Evolutionary conservation across 2,888 invertebrate species (phyloP), one percentile per base, ranked within the genome.

Genomic region (Andrena praecox): DNA sequence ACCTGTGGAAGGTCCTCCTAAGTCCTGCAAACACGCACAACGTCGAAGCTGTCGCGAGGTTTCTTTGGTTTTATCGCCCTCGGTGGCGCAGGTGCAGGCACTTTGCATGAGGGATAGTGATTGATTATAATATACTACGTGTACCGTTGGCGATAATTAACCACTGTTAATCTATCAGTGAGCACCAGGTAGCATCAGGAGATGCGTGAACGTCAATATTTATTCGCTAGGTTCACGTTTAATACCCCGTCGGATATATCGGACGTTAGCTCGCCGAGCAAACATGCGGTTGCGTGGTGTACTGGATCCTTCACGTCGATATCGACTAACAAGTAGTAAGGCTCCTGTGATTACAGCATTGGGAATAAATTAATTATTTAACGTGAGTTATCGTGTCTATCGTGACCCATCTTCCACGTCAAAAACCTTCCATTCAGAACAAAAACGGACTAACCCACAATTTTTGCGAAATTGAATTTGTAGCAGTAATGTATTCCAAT

Each of bases 171-270:
- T 80, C 80, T 42, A 6, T 59, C 35, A 50, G 35, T 73, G 69
- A 77, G 73, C 63, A 62, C 10, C 62, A 69, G 68, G 10, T 54
- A 52, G 54, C 70, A 29, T 60, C 62, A 8, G 31, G 6, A 64
- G 20, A 63, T 64, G 66, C 73, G 69, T 56, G 64, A 72, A 73
- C 69, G 77, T 83, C 77, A 82, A 76, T 77, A 73, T 80, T 83
- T 83, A 80, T 73, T 77, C 76, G 31, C 73, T 80, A 73, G 71
- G 59, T 67, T 72, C 72, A 56, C 68, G 54, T 73, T 80, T 69
- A 77, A 77, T 77, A 77, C 69, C 48, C 70, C 60, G 33, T 27
- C 52, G 48, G 76, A 63, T 59, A 76, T 48, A 62, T 50, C 35
- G 35, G 24, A 67, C 67, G 27, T 72, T 50, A 54, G 66, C 8